phyloP scores from a whole-genome alignment of 2,888 invertebrate genomes.

The Eupeodes luniger region DNA sequence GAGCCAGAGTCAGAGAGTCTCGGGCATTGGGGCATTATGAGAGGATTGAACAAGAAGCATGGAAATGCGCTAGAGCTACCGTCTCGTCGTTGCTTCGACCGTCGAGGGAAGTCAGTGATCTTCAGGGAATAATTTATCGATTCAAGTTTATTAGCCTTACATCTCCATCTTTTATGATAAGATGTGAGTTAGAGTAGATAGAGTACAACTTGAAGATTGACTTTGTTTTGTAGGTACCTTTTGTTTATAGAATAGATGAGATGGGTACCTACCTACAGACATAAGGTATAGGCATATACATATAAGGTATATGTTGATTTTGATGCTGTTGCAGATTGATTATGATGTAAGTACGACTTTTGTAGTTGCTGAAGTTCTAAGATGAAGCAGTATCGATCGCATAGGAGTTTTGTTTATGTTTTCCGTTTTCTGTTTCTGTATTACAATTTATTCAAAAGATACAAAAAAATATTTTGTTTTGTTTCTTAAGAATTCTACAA shows the following conservation, averaged over 20 bases:
- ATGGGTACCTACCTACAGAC: neutral
- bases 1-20: neutral
- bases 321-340: slow-evolving; percentile 31
- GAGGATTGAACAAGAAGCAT: slow-evolving; percentile 31
- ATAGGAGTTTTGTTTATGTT: slow-evolving; percentile 46
- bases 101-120: slow-evolving; percentile 71
- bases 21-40: slow-evolving; percentile 53
- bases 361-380: neutral
- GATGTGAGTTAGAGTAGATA: slow-evolving; percentile 31
- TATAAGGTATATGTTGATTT: slow-evolving; percentile 3
- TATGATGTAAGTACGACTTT: slow-evolving; percentile 66
- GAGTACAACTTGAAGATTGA: slow-evolving; percentile 46
- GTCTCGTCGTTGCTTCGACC: no score
- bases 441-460: slow-evolving; percentile 39
- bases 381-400: neutral
- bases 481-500: neutral
- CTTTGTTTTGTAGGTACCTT: slow-evolving; percentile 23
- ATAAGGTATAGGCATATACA: neutral
- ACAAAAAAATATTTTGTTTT: slow-evolving; percentile 16
- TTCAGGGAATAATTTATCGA: slow-evolving; percentile 69
- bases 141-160: slow-evolving; percentile 74
- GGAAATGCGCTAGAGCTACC: neutral
- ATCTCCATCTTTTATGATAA: slow-evolving; percentile 58
- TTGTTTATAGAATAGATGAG: neutral
- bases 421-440: slow-evolving; percentile 53